phyloP scores from a whole-genome alignment of 2,113 vertebrate species.

The Zapus hudsonius region DNA sequence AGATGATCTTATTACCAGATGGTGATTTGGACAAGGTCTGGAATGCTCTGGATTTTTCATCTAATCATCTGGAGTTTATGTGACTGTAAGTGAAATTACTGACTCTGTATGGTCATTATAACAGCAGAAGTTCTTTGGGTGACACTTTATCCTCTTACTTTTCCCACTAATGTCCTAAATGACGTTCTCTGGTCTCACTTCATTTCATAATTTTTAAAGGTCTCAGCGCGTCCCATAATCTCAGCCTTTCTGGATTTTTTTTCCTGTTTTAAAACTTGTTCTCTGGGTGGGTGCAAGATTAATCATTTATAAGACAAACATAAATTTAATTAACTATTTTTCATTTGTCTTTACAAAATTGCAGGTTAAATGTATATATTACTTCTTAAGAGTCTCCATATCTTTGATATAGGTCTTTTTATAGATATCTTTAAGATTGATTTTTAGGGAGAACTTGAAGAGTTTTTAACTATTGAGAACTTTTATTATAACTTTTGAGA shows the following conservation, averaged over 20 bases:
- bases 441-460: background rate
- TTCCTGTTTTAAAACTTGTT: background rate
- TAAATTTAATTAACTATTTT: background rate
- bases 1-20: background rate
- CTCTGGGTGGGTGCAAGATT: background rate
- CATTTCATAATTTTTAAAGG: background rate
- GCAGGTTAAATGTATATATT: background rate
- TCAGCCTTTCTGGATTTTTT: background rate
- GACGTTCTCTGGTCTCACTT: background rate
- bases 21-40: background rate
- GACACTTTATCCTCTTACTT: background rate
- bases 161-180: background rate
- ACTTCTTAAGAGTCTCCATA: background rate
- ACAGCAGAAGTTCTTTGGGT: background rate
- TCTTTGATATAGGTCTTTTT: background rate
- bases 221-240: background rate
- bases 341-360: background rate
- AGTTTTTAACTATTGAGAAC: constrained; percentile 24
- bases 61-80: background rate
- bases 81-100: background rate
- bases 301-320: background rate
- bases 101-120: background rate
- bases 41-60: background rate
- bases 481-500: no score
- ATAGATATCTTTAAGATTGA: background rate